Evolutionary conservation across 2,113 vertebrate genomes (phyloP).

Genomic region (Otocyon megalotis): DNA sequence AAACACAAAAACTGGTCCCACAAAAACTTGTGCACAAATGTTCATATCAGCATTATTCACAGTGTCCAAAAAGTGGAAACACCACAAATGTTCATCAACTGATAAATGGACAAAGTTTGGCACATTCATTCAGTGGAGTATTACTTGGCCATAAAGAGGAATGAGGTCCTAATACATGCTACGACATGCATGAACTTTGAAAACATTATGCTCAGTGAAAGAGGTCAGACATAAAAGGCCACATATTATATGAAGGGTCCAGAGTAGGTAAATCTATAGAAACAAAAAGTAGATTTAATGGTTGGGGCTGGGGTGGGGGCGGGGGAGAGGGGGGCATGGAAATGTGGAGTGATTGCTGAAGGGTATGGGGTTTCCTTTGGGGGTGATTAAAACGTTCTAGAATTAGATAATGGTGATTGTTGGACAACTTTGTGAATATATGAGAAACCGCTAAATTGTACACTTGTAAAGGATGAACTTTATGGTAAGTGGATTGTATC

Average conservation of each 20-base stretch:
- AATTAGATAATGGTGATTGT: neutral
- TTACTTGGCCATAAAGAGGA: neutral
- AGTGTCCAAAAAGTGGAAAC: neutral
- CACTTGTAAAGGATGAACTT: neutral
- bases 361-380: neutral
- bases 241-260: neutral
- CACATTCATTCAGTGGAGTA: neutral
- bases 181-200: neutral
- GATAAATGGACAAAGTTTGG: neutral
- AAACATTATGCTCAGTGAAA: neutral
- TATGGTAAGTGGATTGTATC: neutral
- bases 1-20: neutral
- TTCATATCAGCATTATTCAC: neutral
- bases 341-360: neutral
- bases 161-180: neutral
- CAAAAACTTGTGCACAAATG: neutral
- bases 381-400: neutral
- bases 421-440: neutral
- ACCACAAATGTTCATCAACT: neutral
- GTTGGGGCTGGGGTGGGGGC: neutral
- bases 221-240: neutral
- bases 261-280: neutral
- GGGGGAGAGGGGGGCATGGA: neutral
- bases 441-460: neutral
- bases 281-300: neutral